Conservation (phyloP, 2,888 invertebrate genomes). For the Thymelicus sylvestris region DNA sequence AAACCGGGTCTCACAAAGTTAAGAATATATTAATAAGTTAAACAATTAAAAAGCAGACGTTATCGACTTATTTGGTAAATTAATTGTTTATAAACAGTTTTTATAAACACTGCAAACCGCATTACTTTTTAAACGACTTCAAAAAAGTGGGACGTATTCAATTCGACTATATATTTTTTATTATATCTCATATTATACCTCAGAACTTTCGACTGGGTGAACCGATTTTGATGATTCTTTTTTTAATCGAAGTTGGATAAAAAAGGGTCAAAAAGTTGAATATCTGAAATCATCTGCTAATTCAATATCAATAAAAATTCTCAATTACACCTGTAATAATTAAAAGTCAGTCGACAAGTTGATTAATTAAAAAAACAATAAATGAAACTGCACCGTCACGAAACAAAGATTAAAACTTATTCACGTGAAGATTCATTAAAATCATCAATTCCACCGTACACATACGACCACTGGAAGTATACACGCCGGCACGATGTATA, state of each 20-base stretch:
- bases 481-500: constrained; percentile 25
- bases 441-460: constrained; percentile 31
- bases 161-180: no score
- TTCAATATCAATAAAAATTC: neutral
- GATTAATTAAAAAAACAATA: constrained; percentile 6
- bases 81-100: neutral
- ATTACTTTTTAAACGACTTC: no score
- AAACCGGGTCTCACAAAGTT: constrained; percentile 15
- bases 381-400: constrained; percentile 19
- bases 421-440: constrained; percentile 30
- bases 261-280: neutral
- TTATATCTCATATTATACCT: no score
- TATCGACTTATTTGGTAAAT: neutral
- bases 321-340: neutral
- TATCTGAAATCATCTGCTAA: neutral
- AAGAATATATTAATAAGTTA: no score
- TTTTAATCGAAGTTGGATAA: no score
- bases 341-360: neutral
- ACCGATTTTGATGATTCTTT: no score
- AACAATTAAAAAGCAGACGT: neutral
- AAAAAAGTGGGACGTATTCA: no score
- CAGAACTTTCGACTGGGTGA: no score
- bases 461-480: constrained; percentile 28
- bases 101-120: no score
- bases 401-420: constrained; percentile 28